Evolutionary conservation across 2,113 vertebrate genomes (phyloP), one percentile per base, ranked within the genome.

Genomic region (Grammomys surdaster): DNA sequence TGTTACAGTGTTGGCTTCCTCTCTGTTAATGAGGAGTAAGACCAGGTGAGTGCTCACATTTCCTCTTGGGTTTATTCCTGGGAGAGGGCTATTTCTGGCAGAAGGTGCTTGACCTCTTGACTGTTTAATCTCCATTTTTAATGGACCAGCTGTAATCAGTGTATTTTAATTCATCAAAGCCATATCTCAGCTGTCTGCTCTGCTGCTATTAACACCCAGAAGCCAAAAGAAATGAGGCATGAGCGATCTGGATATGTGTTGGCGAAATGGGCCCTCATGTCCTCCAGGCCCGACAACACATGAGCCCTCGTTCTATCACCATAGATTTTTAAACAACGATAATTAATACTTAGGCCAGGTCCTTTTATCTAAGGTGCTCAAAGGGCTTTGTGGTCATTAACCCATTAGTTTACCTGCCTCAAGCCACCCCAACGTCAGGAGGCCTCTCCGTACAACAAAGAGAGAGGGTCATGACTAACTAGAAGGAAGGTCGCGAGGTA

Each of bases 281-380:
- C 36, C 90, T 95, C 65, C 63, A 88, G 77, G 88, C 56, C 54
- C 19, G 56, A 81, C 94, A 93, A 88, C 78, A 69, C 20, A 63
- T 65, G 72, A 93, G 73, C 92, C 67, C 31, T 91, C 43, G 92
- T 87, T 87, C 89, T 73, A 60, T 72, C 89, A 93, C 33, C 72
- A 48, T 43, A 90, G 81, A 89, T 91, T 96, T 96, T 93, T 78
- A 95, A 97, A 97, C 86, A 89, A 58, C 14, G 60, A 67, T 97
- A 97, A 98, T 98, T 97, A 97, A 70, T 93, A 95, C 95, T 75
- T 97, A 40, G 67, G 90, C 91, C 48, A 48, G 33, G 48, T 73
- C 67, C 97, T 97, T 98, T 98, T 97, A 98, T 97, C 95, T 96
- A 26, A 92, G 89, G 70, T 85, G 58, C 80, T 97, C 97, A 97